Conservation (phyloP, 1,140 invertebrate species). For the Neoseiulus cucumeris region DNA sequence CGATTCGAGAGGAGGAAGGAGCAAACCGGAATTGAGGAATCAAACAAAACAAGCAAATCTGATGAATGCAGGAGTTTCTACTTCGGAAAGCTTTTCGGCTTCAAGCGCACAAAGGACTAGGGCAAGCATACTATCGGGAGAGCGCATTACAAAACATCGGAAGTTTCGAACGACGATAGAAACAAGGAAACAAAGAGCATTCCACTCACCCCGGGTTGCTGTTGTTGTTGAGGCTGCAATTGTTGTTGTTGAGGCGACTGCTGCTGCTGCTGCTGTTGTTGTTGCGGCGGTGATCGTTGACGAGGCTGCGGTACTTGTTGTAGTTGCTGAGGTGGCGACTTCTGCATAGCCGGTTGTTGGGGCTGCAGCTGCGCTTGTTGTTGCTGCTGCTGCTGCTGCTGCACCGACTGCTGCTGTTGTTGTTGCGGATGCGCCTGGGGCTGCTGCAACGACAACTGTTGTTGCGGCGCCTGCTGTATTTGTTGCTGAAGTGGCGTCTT, state of each 20-base stretch:
- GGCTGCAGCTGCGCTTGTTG: conserved; percentile 8
- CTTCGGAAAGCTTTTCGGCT: no score
- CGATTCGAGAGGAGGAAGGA: no score
- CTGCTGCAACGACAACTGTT: conserved; percentile 19
- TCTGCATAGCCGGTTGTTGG: background rate
- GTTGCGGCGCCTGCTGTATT: conserved; percentile 13
- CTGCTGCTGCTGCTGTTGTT: conserved; percentile 10
- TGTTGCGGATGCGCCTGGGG: background rate
- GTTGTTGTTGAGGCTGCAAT: conserved; percentile 17
- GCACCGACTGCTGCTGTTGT: background rate
- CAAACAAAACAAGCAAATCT: no score
- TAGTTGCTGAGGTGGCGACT: background rate
- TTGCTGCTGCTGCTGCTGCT: conserved; percentile 7
- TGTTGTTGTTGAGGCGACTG: background rate
- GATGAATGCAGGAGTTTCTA: no score
- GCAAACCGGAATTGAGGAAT: no score
- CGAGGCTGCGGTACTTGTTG: background rate
- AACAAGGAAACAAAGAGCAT: no score
- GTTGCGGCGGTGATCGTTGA: conserved; percentile 9
- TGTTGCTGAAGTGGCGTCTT: conserved; percentile 19
- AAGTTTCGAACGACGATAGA: no score
- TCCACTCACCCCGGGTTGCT: background rate
- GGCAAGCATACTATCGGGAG: no score
- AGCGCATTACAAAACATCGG: no score
- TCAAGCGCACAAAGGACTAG: no score